phyloP scores from a whole-genome alignment of 2,888 invertebrate species.

The Buathra laborator region DNA sequence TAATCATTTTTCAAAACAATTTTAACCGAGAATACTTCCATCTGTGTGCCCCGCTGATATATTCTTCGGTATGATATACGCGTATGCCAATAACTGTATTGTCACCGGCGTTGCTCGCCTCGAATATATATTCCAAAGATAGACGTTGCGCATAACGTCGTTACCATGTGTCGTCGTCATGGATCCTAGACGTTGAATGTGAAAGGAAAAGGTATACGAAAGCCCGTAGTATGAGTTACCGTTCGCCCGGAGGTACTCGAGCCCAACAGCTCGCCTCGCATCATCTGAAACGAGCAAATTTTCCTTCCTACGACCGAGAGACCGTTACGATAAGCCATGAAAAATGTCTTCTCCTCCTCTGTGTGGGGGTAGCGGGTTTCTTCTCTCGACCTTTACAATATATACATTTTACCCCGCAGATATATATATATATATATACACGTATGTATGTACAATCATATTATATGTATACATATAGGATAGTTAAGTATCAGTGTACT shows the following conservation, averaged over 20 bases:
- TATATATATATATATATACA: not conserved
- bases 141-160: constrained; percentile 23
- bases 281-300: constrained; percentile 74
- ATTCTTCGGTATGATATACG: not conserved
- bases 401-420: not conserved
- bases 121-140: constrained; percentile 12
- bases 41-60: not conserved
- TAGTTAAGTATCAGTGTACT: constrained; percentile 12
- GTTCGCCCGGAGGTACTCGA: constrained; percentile 70
- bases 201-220: constrained; percentile 44
- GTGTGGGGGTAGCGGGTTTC: constrained; percentile 65
- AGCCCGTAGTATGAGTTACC: constrained; percentile 72
- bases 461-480: not conserved
- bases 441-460: not conserved
- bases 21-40: too few relatives aligned
- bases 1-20: too few relatives aligned
- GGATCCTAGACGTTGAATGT: constrained; percentile 14
- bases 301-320: constrained; percentile 66
- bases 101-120: not conserved
- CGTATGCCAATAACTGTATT: not conserved
- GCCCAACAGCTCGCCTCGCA: constrained; percentile 64
- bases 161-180: constrained; percentile 67
- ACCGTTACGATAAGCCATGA: constrained; percentile 78
- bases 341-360: constrained; percentile 73
- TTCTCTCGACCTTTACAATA: constrained; percentile 34